Base-by-base conservation (phyloP, 2,888 invertebrate species). In the Belgica antarctica region DNA sequence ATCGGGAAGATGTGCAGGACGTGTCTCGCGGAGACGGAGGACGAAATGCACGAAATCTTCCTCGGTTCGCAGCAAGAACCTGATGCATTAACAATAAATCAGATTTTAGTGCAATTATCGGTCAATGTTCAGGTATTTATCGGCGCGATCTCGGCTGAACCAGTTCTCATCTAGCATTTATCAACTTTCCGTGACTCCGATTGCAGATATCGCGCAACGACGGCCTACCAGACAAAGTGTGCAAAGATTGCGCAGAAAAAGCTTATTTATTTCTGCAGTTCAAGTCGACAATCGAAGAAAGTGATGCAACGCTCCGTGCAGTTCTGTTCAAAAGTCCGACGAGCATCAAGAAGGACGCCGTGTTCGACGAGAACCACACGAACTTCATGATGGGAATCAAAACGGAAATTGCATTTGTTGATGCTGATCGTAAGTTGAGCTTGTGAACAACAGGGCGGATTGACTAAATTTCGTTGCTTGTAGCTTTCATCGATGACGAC, bases 161-260 rank as follows among this genome's bases (percentile, higher is more conserved):
- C 25, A 46, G 10, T 15, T 1, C 61, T 1, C 19, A 19, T 41
- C 41, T 41, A 41, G 8, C 15, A 28, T 57, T 22, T 8, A 62
- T 62, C 19, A 25, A 62, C 5, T 5, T 41, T 15, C 41, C 41
- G 41, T n/a, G 41, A 5, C 15, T 12, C 25, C 15, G 24, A 25
- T 68, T 41, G 41, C 22, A 73, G 73, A 61, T 73, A 28, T 25
- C 57, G 0, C 22, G 41, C 41, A 71, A 72, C 28, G 73, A 73
- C 66, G 72, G 70, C 5, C 41, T 73, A 59, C 73, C 73, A 25
- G 61, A 71, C 36, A 52, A 66, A 70, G 70, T 72, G 31, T 73
- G 73, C 65, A 52, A 27, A n/a, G 68, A 70, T 8, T 73, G 73
- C 41, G 59, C 36, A 1, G 63, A 70, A 12, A 69, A 72, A 66